Evolutionary conservation across 2,113 vertebrate species (phyloP).

Genomic region (Sylvicapra grimmia): DNA sequence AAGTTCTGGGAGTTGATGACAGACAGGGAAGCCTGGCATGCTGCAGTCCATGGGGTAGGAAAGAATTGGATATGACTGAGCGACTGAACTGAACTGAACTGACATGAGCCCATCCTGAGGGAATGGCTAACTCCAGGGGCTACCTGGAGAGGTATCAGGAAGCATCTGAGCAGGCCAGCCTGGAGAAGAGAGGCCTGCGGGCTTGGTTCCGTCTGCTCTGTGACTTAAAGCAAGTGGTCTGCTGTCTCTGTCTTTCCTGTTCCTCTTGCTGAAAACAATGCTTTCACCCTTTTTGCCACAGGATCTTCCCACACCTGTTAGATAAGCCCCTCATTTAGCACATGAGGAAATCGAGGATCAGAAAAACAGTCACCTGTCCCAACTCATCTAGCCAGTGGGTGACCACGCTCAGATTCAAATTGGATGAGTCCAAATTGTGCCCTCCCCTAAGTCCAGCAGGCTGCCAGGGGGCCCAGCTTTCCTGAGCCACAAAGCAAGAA

Average conservation of each 20-base stretch:
- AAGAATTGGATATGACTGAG: not conserved
- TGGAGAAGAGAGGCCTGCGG: not conserved
- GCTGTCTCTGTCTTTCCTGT: not conserved
- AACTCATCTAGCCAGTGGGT: not conserved
- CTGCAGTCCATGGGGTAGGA: not conserved
- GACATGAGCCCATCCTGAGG: not conserved
- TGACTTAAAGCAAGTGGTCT: not conserved
- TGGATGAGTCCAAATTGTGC: not conserved
- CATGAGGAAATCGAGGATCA: not conserved
- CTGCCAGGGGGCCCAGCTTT: not conserved
- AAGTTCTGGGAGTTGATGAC: not conserved
- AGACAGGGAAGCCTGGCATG: not conserved
- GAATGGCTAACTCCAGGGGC: not conserved
- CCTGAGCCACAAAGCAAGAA: not conserved
- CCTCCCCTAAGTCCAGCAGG: not conserved
- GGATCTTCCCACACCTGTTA: not conserved
- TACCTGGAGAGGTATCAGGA: not conserved
- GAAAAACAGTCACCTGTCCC: not conserved
- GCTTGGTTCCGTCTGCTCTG: rapidly evolving
- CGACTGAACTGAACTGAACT: not conserved
- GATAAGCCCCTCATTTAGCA: not conserved
- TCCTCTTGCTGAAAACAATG: not conserved
- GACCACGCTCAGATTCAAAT: not conserved
- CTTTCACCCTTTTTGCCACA: not conserved
- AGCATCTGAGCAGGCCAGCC: not conserved